These are phyloP conservation scores for Lemur catta DNA, from an alignment of 2,797 vertebrate genomes.

Conservation along the genomic window DNA sequence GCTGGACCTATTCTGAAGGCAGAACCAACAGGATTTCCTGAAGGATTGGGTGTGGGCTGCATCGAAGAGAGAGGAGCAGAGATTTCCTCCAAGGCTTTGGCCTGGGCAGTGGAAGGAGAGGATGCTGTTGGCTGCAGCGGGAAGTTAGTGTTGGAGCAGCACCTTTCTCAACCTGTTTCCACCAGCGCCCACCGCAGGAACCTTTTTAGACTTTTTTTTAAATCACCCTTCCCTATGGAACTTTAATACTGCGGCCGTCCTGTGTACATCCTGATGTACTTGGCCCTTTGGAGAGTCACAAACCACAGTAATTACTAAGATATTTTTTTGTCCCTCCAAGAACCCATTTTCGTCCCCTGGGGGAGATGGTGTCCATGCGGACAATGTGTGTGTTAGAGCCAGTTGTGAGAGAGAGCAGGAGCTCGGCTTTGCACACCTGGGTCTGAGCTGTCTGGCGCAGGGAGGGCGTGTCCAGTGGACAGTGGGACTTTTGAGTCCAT, in stretches of 20 bases:
- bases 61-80: background rate
- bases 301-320: background rate
- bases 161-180: background rate
- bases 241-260: background rate
- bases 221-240: background rate
- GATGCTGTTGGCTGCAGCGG: background rate
- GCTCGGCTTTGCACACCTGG: background rate
- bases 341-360: background rate
- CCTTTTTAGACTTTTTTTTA: background rate
- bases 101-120: background rate
- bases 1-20: constrained; percentile 38
- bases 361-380: fast-evolving
- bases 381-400: background rate
- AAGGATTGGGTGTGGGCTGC: constrained; percentile 3
- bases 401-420: too few species aligned
- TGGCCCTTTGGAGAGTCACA: background rate
- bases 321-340: background rate
- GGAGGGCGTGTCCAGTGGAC: background rate
- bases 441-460: background rate
- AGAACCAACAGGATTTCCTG: constrained; percentile 31
- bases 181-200: background rate
- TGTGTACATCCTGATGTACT: background rate
- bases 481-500: fast-evolving
- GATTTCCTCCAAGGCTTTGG: background rate
- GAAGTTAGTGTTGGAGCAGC: fast-evolving